Evolutionary conservation across 2,113 vertebrate genomes (phyloP).

Genomic region (Synodontis membranacea): DNA sequence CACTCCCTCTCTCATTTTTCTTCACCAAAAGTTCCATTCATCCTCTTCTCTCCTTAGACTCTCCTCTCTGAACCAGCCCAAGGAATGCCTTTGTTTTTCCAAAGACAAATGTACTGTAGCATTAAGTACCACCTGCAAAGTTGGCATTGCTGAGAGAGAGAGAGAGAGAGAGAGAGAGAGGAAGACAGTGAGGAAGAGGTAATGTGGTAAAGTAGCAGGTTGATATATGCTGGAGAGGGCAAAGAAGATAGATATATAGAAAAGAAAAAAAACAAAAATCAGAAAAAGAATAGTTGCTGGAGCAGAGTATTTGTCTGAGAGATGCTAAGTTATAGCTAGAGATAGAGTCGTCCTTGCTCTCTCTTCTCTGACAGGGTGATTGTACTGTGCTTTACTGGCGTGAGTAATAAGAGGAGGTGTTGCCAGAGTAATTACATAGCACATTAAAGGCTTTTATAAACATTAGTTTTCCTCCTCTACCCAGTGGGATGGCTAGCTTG

Average conservation of each 20-base stretch:
- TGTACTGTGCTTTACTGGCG: constrained; percentile 70
- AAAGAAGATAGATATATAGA: constrained; percentile 42
- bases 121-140: constrained; percentile 69
- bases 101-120: constrained; percentile 64
- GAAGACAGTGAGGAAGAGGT: constrained; percentile 44
- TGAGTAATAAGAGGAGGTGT: constrained; percentile 74
- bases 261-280: constrained; percentile 46
- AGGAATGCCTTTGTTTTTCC: constrained; percentile 68
- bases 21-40: constrained; percentile 19
- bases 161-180: constrained; percentile 53
- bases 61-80: constrained; percentile 58
- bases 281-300: constrained; percentile 49
- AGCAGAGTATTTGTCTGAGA: constrained; percentile 36
- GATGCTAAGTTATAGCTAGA: constrained; percentile 56
- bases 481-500: constrained; percentile 68
- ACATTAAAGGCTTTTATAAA: constrained; percentile 79
- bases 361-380: constrained; percentile 67
- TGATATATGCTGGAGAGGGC: constrained; percentile 57
- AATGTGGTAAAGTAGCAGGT: constrained; percentile 53
- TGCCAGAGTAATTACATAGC: constrained; percentile 78
- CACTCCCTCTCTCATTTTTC: constrained; percentile 24
- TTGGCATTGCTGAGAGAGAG: constrained; percentile 56
- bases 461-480: constrained; percentile 74
- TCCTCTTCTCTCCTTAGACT: constrained; percentile 43
- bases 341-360: constrained; percentile 39